Evolutionary conservation across 92 coral and sea anemone genomes (phyloP), one percentile per base, ranked within the genome.

Genomic region (Hydrozoanthus gracilis): DNA sequence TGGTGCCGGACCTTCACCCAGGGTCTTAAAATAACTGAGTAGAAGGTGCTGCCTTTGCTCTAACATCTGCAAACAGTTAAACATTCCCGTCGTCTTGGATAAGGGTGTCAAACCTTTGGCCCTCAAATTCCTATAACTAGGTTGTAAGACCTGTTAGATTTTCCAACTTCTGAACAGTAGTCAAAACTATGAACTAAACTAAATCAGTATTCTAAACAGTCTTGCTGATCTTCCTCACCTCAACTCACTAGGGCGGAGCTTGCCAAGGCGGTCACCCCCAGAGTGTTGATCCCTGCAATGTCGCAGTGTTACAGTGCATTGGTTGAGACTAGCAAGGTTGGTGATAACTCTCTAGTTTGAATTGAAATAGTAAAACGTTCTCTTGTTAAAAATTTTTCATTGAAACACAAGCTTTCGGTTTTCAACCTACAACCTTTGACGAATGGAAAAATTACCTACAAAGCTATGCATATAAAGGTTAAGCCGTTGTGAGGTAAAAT

Each of bases 231-330:
- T 82, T 66, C 39, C 44, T 71, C 17, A 35, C 7, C 68, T 48
- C 48, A 10, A 17, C 4, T 54, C 35, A 20, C 48, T 88, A 96
- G 99, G 93, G 89, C 84, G 64, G 94, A 92, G 47, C 82, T 96
- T 47, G 91, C 98, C 45, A 88, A 83, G 78, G 77, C 88, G 3
- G 84, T 95, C 44, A 74, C 93, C 16, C 94, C 99, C 0, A 93
- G 99, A 44, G 93, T 96, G 15, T 70, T 96, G 9, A 86, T 95
- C 16, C 95, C 99, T 8, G 93, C 92, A 13, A 90, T 96, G 51
- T 85, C 98, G 6, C 90, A 92, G 68, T 95, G 98, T 72, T 96
- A 95, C 77, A 80, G 82, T 58, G 82, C 52, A 54, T 65, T 92
- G 66, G 87, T 83, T 74, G 65, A 48, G 83, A 75, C 82, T 14